Conservation (phyloP, 1,140 invertebrate genomes). For the Lucilia cuprina region DNA sequence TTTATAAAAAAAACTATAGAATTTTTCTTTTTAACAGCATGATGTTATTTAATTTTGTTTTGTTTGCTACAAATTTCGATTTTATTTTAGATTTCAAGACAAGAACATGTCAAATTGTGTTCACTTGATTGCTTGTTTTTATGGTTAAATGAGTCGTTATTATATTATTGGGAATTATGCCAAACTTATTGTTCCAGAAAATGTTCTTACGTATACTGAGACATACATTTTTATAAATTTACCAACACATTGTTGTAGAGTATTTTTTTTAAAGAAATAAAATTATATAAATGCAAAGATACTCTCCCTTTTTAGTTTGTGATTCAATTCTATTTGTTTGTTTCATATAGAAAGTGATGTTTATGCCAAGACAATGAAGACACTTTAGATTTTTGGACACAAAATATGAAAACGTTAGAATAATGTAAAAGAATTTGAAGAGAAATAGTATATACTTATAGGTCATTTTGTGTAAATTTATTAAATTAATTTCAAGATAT, state of each 20-base stretch:
- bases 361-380: neutral
- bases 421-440: neutral
- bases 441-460: neutral
- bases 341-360: neutral
- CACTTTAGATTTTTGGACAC: neutral
- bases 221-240: neutral
- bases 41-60: neutral
- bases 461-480: neutral
- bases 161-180: neutral
- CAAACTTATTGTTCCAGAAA: constrained; percentile 17
- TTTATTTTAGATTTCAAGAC: neutral
- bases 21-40: neutral
- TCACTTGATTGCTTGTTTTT: neutral
- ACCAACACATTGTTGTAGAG: neutral
- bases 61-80: no score
- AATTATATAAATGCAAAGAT: neutral
- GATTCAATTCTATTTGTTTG: neutral
- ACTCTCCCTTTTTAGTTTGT: neutral
- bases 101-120: neutral
- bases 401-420: neutral
- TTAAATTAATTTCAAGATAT: neutral
- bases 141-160: neutral
- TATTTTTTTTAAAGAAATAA: neutral
- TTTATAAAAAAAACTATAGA: neutral
- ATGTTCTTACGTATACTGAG: neutral